These are phyloP conservation scores for Papilio demoleus DNA, from an alignment of 2,888 invertebrate species.

Conservation along the genomic window DNA sequence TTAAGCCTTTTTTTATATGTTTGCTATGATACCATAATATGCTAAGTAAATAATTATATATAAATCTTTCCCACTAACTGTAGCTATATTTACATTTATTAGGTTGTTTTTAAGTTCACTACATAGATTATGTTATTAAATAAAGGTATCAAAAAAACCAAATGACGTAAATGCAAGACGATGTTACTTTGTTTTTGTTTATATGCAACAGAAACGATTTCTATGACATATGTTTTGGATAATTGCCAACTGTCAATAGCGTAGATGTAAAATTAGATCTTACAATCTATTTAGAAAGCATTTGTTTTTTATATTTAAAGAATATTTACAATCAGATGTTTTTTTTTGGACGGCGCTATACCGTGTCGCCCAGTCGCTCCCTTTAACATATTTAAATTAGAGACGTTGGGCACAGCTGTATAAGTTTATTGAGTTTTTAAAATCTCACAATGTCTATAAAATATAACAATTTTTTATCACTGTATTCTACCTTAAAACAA, in stretches of 20 bases:
- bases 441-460: too few relatives aligned
- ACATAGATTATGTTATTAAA: not conserved
- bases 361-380: too few relatives aligned
- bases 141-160: not conserved
- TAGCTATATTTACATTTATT: not conserved
- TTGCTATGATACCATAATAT: conserved; percentile 13
- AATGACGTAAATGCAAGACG: not conserved
- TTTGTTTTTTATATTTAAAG: too few relatives aligned
- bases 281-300: conserved; percentile 17
- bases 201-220: conserved; percentile 2
- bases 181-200: not conserved
- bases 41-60: not conserved
- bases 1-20: conserved; percentile 6
- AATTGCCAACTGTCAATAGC: conserved; percentile 23
- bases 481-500: too few relatives aligned
- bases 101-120: not conserved
- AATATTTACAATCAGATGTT: too few relatives aligned
- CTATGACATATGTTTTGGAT: conserved; percentile 22
- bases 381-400: too few relatives aligned
- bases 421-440: too few relatives aligned
- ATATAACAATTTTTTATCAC: too few relatives aligned
- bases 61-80: not conserved
- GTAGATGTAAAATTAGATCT: conserved; percentile 30
- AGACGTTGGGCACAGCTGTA: too few relatives aligned
- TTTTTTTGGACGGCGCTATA: too few relatives aligned